These are phyloP conservation scores for Rhagologus leucostigma DNA, from an alignment of 2,113 vertebrate species.

Conservation along the genomic window DNA sequence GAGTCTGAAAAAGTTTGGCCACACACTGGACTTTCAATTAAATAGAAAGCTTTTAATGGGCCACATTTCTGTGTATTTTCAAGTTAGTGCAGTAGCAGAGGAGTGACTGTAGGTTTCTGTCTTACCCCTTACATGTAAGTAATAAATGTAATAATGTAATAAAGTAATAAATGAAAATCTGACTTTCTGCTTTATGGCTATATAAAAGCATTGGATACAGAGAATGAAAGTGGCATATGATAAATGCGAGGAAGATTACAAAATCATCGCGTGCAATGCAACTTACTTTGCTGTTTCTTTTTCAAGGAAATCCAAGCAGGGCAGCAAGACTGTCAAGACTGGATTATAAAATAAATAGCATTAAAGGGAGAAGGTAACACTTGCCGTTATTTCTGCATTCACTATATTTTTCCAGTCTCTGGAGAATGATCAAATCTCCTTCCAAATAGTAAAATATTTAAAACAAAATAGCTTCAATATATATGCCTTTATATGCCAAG, in stretches of 20 bases:
- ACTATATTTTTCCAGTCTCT: background rate
- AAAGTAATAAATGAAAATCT: conserved; percentile 25
- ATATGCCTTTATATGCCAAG: background rate
- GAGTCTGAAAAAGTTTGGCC: background rate
- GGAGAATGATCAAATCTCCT: conserved; percentile 23
- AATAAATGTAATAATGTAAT: conserved; percentile 11
- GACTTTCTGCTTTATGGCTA: background rate
- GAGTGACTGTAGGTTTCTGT: conserved; percentile 1
- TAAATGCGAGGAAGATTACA: background rate
- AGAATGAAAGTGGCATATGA: background rate
- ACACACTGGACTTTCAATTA: conserved; percentile 18
- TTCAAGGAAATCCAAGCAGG: background rate
- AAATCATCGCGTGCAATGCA: background rate
- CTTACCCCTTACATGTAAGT: background rate
- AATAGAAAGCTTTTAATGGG: background rate
- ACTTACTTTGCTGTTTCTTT: background rate
- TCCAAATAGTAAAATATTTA: conserved; percentile 35
- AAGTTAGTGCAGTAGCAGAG: conserved; percentile 21
- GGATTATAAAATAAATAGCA: background rate
- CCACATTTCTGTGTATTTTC: background rate
- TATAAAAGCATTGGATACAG: background rate
- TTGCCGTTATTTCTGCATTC: conserved; percentile 9
- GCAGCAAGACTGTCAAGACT: background rate
- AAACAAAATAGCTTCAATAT: conserved; percentile 9
- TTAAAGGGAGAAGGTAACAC: background rate